These are phyloP conservation scores for Phaetusa simplex DNA, from an alignment of 2,113 vertebrate species.

Conservation along the genomic window DNA sequence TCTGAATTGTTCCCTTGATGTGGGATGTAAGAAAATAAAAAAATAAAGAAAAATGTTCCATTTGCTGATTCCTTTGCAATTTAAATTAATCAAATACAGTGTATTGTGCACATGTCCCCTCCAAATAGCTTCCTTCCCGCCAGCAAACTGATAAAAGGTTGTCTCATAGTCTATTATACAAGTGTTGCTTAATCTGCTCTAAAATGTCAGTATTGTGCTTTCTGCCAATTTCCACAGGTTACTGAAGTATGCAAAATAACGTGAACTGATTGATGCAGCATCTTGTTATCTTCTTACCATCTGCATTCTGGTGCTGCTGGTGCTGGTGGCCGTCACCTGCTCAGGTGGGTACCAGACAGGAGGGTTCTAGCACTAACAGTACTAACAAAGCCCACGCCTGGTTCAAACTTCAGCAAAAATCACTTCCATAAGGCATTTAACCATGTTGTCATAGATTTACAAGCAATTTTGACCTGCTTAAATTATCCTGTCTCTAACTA, in stretches of 20 bases:
- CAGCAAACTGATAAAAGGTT: neutral
- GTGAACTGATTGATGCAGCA: neutral
- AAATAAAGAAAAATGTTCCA: neutral
- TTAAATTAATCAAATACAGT: constrained; percentile 20
- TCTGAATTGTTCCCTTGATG: constrained; percentile 3
- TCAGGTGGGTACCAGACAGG: neutral
- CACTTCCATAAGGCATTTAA: neutral
- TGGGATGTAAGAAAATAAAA: neutral
- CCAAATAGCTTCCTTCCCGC: neutral
- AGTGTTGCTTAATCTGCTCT: neutral
- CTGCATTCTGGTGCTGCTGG: neutral
- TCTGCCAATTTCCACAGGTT: neutral
- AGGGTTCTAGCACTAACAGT: neutral
- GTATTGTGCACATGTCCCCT: neutral
- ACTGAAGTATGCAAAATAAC: neutral
- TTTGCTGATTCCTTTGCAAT: constrained; percentile 1
- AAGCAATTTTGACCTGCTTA: neutral
- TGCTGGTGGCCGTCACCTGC: rapidly evolving
- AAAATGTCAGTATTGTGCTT: neutral
- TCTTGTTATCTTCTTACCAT: neutral
- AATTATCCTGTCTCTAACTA: neutral
- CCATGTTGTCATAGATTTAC: neutral
- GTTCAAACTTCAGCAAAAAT: neutral
- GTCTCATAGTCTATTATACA: neutral
- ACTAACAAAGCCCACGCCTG: rapidly evolving